These are phyloP conservation scores for Melanotaenia boesemani DNA, from an alignment of 2,797 vertebrate species.

Conservation along the genomic window DNA sequence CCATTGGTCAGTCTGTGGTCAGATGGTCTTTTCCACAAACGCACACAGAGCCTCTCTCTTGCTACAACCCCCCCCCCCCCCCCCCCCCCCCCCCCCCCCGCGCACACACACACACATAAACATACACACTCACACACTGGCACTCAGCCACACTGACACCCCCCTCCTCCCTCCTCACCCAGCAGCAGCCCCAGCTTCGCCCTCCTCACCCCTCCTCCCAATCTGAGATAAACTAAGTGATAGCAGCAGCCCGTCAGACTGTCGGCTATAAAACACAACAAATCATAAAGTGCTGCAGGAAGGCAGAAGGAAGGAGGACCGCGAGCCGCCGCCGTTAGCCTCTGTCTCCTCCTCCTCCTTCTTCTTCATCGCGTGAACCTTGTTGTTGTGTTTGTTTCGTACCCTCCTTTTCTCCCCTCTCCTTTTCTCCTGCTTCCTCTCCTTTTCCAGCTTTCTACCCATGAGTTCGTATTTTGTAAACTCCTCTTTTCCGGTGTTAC, in stretches of 20 bases:
- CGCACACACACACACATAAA: too few species aligned
- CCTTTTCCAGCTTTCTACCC: constrained; percentile 80
- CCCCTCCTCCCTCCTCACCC: constrained; percentile 11
- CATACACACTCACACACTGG: constrained; percentile 48
- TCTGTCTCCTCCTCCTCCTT: constrained; percentile 72
- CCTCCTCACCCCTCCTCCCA: constrained; percentile 88
- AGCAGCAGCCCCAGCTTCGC: constrained; percentile 14
- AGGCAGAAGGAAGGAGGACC: constrained; percentile 85
- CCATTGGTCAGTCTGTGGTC: constrained; percentile 96
- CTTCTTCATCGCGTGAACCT: constrained; percentile 52
- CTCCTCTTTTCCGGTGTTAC: constrained; percentile 97
- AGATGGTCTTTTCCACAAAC: constrained; percentile 87
- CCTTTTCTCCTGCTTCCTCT: constrained; percentile 20
- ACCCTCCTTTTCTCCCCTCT: constrained; percentile 64
- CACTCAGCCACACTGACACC: constrained; percentile 57
- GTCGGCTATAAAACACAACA: constrained; percentile 96
- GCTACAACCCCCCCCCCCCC: neutral
- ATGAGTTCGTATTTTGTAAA: constrained; percentile 99
- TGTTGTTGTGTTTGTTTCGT: constrained; percentile 73
- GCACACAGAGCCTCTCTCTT: constrained; percentile 20
- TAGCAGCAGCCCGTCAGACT: constrained; percentile 96
- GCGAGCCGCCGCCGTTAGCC: constrained; percentile 68
- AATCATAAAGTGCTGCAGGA: constrained; percentile 94
- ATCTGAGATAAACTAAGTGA: constrained; percentile 98
- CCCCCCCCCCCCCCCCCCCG: neutral